Base-by-base conservation (phyloP, 2,888 invertebrate genomes). In the Eristalis tenax region DNA sequence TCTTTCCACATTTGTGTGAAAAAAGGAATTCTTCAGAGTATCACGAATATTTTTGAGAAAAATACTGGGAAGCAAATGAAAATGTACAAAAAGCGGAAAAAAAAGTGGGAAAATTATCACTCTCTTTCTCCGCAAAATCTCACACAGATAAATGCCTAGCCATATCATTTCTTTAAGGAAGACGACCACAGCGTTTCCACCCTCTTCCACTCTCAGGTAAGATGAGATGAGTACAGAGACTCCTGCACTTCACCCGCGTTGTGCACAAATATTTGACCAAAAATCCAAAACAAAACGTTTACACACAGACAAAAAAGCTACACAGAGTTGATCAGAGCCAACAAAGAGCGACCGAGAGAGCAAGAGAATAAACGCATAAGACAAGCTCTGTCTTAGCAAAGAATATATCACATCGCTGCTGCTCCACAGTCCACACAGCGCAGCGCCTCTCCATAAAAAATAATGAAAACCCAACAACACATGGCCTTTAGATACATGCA, bases 171-270 rank as follows among this genome's bases (percentile, higher is more conserved):
- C 22, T 18, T 15, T 32, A 64, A 69, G 50, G 66, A 68, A 68
- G 15, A 35, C 56, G 15, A 35, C 38, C 32, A 32, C 32, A 70
- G 10, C n/a, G 26, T 22, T 8, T 56, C 23, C 65, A 63, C 64
- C 65, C 56, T 57, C 35, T 15, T 6, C 63, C 65, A 68, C 70
- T 69, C 32, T 32, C 84, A 88, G 88, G 88, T 88, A 88, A 88
- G 88, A 88, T 88, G 88, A 88, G 88, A 88, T 81, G 80, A 84
- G 40, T 80, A 61, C 76, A 68, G 88, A 88, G 50, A 50, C 78
- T 78, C 61, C 77, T 68, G 43, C 26, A 81, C 75, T 50, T 68
- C 80, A 69, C 68, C 57, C 43, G 70, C 70, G 43, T 59, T 59
- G 66, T 66, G 50, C 74, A 61, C 78, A 80, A 57, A 63, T 75